Evolutionary conservation across 2,797 vertebrate genomes (phyloP).

Genomic region (Sebastes umbrosus): DNA sequence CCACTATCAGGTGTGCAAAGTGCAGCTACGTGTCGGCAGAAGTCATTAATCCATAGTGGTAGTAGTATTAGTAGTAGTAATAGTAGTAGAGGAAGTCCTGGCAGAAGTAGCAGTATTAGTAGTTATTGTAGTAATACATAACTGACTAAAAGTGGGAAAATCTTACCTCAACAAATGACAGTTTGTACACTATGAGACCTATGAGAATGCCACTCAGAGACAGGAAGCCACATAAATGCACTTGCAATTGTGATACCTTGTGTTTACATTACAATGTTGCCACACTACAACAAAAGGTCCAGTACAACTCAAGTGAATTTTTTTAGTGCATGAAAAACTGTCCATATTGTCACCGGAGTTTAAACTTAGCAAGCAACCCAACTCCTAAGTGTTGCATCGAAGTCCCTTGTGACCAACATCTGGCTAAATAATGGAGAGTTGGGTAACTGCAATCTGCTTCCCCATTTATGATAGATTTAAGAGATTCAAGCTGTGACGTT

Average conservation of each 20-base stretch:
- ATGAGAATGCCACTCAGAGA: not conserved
- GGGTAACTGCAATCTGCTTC: conserved; percentile 16
- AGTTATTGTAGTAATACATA: not conserved
- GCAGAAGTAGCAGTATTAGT: not conserved
- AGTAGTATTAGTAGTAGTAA: not conserved
- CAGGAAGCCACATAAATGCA: conserved; percentile 11
- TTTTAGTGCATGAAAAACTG: not conserved
- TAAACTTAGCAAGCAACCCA: not conserved
- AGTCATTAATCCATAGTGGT: not conserved
- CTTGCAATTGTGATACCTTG: not conserved
- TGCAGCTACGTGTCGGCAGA: not conserved
- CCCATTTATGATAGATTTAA: conserved; percentile 9
- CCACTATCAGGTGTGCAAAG: conserved; percentile 31
- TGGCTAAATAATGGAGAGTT: conserved; percentile 14
- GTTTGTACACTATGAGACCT: not conserved
- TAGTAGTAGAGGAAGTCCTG: not conserved
- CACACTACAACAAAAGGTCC: not conserved
- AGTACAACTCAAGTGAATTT: not conserved
- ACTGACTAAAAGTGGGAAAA: not conserved
- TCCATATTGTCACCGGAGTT: not conserved
- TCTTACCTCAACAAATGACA: not conserved
- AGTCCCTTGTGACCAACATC: conserved; percentile 8
- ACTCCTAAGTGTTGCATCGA: conserved; percentile 4
- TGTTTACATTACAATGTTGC: conserved; percentile 1
- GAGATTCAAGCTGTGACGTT: conserved; percentile 11